These are phyloP conservation scores for Rousettus madagascariensis DNA, from an alignment of 2,797 vertebrate genomes.

Conservation along the genomic window DNA sequence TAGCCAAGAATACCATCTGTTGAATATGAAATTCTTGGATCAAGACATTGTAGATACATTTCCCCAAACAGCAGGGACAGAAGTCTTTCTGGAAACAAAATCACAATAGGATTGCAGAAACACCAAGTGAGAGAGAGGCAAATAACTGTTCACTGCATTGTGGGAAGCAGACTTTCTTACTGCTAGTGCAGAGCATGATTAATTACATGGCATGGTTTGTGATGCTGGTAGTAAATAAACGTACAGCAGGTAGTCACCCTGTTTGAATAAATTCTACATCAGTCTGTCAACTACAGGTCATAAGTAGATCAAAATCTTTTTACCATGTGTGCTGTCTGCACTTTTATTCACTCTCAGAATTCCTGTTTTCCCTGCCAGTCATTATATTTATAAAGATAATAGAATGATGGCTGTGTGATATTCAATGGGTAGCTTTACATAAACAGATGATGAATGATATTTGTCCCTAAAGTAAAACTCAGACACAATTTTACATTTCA, in stretches of 20 bases:
- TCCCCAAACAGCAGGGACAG: constrained; percentile 83
- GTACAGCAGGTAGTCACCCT: constrained; percentile 38
- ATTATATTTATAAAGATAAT: constrained; percentile 34
- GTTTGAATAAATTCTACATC: constrained; percentile 49
- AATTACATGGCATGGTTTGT: constrained; percentile 52
- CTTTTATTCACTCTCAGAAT: constrained; percentile 39
- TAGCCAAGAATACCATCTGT: constrained; percentile 86
- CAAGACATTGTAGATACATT: constrained; percentile 83
- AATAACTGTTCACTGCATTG: constrained; percentile 69
- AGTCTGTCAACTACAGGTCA: constrained; percentile 22
- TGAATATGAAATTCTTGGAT: constrained; percentile 86
- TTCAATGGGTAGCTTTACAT: background rate
- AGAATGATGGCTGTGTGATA: background rate
- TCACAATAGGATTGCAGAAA: constrained; percentile 75
- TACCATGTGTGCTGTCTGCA: background rate
- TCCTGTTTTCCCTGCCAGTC: background rate
- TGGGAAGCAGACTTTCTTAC: constrained; percentile 69
- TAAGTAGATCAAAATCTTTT: constrained; percentile 3
- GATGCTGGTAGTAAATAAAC: constrained; percentile 68
- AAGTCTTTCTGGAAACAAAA: constrained; percentile 83
- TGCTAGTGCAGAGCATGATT: constrained; percentile 63
- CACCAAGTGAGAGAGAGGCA: constrained; percentile 70
- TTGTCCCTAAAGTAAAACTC: background rate
- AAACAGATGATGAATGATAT: background rate
- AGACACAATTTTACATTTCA: background rate